These are phyloP conservation scores for Nannobrachium achirus DNA, from an alignment of 2,113 vertebrate genomes.

Conservation along the genomic window DNA sequence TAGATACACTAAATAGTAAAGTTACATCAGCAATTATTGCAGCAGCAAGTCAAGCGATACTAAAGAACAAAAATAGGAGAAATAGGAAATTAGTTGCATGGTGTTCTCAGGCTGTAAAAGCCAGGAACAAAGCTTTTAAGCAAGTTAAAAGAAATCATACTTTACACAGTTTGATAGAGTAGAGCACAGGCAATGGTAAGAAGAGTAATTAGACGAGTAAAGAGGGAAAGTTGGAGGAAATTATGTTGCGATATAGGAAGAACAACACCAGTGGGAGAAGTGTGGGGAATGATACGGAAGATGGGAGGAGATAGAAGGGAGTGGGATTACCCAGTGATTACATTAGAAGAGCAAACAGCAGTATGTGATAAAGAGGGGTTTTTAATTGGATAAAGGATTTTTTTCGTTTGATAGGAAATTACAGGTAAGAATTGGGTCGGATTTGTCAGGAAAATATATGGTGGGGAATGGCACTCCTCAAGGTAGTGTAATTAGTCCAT, in stretches of 20 bases:
- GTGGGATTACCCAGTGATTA: neutral
- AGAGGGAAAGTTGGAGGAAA: constrained; percentile 2
- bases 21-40: neutral
- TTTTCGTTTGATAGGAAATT: too few relatives aligned
- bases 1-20: neutral
- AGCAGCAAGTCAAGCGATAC: neutral
- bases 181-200: constrained; percentile 4
- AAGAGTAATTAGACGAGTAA: neutral
- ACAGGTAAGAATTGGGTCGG: too few relatives aligned
- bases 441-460: too few relatives aligned
- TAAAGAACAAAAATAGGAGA: neutral
- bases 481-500: too few relatives aligned
- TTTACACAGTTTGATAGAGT: neutral
- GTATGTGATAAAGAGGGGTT: too few relatives aligned
- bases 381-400: too few relatives aligned
- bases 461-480: too few relatives aligned
- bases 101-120: too few relatives aligned
- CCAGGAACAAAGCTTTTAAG: neutral
- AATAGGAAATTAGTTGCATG: neutral
- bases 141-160: neutral
- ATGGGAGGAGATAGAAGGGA: neutral
- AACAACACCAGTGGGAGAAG: neutral
- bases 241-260: neutral
- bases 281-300: neutral
- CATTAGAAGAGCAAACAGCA: too few relatives aligned